Base-by-base conservation (phyloP, 2,797 vertebrate species). In the Sebastes taczanowskii region DNA sequence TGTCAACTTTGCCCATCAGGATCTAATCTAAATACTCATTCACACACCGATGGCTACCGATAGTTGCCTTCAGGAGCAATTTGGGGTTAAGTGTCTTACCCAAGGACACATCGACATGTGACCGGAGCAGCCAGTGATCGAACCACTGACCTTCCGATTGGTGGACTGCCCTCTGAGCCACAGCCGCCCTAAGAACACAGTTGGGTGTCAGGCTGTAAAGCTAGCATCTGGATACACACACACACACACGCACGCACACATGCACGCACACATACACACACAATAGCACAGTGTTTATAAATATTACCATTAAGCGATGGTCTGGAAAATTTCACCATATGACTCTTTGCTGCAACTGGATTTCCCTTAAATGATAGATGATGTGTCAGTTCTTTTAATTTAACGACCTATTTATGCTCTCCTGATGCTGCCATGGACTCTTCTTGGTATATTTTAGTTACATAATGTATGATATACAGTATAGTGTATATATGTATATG, bases 241-340 rank as follows among this genome's bases (percentile, higher is more conserved):
- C 34, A n/a, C 34, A 30, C 83, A 81, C 78, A 64, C 1, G 1
- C 81, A 76, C 27, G n/a, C 68, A 82, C 13, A 42, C 81, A 81
- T 67, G 58, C 77, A 77, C 27, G n/a, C 68, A 82, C 18, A 35
- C 64, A 68, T 30, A 59, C 25, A 29, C 7, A 18, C 14, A 11
- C 16, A 16, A 7, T 67, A 14, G 34, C 73, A 73, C 61, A 77
- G 23, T 80, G 38, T 82, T 71, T 78, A 74, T 65, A 76, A 87
- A 82, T 79, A 62, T 67, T 68, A 66, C 11, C 58, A 62, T 55
- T 18, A 55, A 69, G 53, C 71, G 61, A 71, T 49, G 62, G 68
- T 87, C 71, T 83, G 82, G 67, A 76, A 81, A 85, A 74, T 82
- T 14, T 78, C 67, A 80, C 52, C 29, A 14, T 35, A 10, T 67